These are phyloP conservation scores for Callimorpha dominula DNA, from an alignment of 2,888 invertebrate genomes.

Conservation along the genomic window DNA sequence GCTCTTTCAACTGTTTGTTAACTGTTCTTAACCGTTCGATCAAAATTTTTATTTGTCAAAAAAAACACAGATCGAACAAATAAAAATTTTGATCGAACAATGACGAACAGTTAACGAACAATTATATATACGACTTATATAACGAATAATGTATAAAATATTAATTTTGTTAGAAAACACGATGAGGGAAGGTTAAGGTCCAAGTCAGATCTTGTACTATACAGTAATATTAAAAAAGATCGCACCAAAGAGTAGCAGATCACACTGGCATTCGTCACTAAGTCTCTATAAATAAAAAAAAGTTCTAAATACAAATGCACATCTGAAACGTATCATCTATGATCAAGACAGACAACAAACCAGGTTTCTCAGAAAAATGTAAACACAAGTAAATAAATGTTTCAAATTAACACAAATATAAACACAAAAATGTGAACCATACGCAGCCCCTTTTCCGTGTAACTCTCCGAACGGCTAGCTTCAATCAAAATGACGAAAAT, in stretches of 20 bases:
- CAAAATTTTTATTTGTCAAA: too few species aligned
- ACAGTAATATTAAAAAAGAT: neutral
- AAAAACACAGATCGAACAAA: too few species aligned
- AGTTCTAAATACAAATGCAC: slow-evolving; percentile 14
- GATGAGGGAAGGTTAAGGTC: too few species aligned
- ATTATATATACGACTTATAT: too few species aligned
- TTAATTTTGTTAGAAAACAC: too few species aligned
- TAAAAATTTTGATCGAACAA: too few species aligned
- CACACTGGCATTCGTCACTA: neutral
- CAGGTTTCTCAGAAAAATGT: neutral
- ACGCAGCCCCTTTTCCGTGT: slow-evolving; percentile 1
- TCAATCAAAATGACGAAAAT: slow-evolving; percentile 64
- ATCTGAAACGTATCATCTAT: neutral
- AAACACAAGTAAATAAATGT: slow-evolving; percentile 14
- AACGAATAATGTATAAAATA: too few species aligned
- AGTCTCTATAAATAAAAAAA: slow-evolving; percentile 3
- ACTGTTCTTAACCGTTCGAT: too few species aligned
- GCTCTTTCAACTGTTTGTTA: too few species aligned
- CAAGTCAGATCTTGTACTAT: too few species aligned
- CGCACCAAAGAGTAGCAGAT: neutral
- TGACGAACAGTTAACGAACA: too few species aligned
- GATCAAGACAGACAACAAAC: slow-evolving; percentile 1
- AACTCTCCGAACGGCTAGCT: slow-evolving; percentile 20
- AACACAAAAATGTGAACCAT: slow-evolving; percentile 2
- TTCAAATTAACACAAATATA: neutral